Percentiles rank a stretch among this genome's conserved stretches.
Evolutionary conservation across 2,888 invertebrate genomes (phyloP).

Genomic region (Cephus runcator): DNA sequence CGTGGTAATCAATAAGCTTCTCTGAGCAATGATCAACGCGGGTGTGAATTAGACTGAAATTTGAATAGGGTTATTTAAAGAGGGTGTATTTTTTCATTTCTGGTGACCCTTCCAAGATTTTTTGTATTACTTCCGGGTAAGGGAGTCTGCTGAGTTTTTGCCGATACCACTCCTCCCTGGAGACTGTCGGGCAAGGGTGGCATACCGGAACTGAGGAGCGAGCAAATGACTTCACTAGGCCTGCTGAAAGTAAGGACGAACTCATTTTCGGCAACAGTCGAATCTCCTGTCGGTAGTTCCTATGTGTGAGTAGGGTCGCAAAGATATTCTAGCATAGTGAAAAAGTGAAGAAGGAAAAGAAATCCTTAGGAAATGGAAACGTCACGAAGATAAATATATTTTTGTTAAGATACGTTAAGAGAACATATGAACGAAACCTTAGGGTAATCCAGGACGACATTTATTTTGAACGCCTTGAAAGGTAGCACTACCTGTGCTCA

Average conservation of each 20-base stretch:
- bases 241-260: slow-evolving; percentile 3
- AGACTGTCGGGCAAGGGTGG: background rate
- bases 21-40: background rate
- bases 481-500: background rate
- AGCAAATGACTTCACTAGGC: slow-evolving; percentile 15
- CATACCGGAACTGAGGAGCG: slow-evolving; percentile 4
- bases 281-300: background rate
- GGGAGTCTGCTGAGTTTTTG: background rate
- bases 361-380: background rate
- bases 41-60: background rate
- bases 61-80: background rate
- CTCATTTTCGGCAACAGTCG: background rate
- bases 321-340: background rate
- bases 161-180: background rate
- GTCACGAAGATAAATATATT: no score
- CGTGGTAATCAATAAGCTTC: background rate
- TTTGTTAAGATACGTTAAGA: background rate
- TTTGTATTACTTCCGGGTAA: background rate
- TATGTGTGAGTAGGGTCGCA: background rate
- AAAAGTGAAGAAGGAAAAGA: background rate
- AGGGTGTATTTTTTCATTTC: background rate
- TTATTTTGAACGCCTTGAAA: background rate
- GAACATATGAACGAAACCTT: background rate
- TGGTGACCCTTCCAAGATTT: background rate
- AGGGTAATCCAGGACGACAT: no score